phyloP scores from a whole-genome alignment of 2,113 vertebrate genomes.

The Eulemur rufifrons region DNA sequence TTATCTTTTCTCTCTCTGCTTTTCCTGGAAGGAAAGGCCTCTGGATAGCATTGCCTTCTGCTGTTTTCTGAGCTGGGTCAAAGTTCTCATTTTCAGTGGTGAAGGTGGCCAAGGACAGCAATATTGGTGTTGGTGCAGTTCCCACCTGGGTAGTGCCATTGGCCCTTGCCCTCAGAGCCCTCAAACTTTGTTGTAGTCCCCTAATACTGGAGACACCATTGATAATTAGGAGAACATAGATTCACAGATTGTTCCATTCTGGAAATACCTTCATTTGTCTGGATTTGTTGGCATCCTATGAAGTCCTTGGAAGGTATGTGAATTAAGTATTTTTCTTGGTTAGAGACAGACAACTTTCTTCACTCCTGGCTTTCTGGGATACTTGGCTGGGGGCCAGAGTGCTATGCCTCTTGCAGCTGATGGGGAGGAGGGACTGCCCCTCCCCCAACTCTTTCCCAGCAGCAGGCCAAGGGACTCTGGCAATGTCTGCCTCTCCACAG shows the following conservation, averaged over 20 bases:
- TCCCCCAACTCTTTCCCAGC: neutral
- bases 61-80: neutral
- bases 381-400: neutral
- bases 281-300: neutral
- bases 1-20: neutral
- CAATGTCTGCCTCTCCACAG: neutral
- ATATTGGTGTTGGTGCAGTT: rapidly evolving
- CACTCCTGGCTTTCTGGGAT: neutral
- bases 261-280: neutral
- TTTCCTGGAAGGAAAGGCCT: neutral
- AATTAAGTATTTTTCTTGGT: neutral
- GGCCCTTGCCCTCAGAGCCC: neutral
- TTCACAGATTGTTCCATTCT: neutral
- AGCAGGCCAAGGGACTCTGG: no score
- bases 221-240: neutral
- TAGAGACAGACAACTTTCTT: neutral
- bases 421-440: no score
- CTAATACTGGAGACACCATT: neutral
- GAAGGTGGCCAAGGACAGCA: neutral
- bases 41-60: neutral
- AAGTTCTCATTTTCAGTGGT: neutral
- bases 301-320: conserved; percentile 4
- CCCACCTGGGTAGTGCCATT: neutral
- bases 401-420: neutral
- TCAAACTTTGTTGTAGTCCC: neutral